These are phyloP conservation scores for Stenolophus ochropezus DNA, from an alignment of 2,888 invertebrate genomes.

Conservation along the genomic window DNA sequence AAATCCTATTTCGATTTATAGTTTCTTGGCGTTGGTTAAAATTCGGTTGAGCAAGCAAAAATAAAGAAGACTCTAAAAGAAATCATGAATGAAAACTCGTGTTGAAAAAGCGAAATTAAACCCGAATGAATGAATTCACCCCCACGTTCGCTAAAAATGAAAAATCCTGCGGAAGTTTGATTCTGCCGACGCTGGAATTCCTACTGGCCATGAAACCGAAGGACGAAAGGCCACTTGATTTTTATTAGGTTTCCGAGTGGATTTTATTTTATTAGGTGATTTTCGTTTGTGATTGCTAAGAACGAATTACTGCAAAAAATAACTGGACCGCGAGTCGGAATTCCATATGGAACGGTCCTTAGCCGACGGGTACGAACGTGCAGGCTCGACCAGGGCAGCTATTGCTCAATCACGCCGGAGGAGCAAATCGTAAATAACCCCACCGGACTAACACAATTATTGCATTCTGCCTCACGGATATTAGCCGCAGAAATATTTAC, in stretches of 20 bases:
- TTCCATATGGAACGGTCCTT: constrained; percentile 19
- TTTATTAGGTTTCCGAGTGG: constrained; percentile 54
- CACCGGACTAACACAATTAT: not conserved
- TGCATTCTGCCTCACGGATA: not conserved
- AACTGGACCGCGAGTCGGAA: constrained; percentile 34
- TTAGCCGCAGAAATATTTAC: not conserved
- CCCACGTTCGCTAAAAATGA: constrained; percentile 12
- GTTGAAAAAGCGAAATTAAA: not conserved
- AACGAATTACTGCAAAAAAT: constrained; percentile 56
- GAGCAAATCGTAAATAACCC: not conserved
- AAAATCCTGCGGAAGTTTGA: constrained; percentile 11
- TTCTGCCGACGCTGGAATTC: not conserved
- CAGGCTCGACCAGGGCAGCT: not conserved
- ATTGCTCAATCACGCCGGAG: constrained; percentile 3
- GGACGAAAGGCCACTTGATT: constrained; percentile 48
- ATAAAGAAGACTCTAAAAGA: not conserved
- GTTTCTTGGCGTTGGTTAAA: not conserved
- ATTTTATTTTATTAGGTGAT: constrained; percentile 59
- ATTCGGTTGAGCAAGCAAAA: not conserved
- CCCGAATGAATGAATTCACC: not conserved
- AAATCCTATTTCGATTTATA: not conserved
- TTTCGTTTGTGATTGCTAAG: constrained; percentile 58
- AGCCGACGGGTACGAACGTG: not conserved
- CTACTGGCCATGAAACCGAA: constrained; percentile 3
- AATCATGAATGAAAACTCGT: not conserved